Conservation (phyloP, 2,113 vertebrate genomes). For the Ariopsis seemanni region DNA sequence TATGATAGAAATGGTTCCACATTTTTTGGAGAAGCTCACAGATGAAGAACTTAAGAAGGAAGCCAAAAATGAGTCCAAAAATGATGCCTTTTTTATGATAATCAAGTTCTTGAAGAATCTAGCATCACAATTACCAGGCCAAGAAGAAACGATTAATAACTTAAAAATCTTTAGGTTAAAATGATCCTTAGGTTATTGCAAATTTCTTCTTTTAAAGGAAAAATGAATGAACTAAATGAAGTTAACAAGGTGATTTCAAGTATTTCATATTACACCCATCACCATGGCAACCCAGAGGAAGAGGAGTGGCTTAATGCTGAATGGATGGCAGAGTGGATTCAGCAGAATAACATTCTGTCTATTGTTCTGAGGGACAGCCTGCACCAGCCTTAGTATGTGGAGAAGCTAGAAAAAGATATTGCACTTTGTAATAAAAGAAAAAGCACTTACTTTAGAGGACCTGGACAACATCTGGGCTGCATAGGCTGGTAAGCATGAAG, state of each 20-base stretch:
- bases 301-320: conserved; percentile 99
- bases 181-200: conserved; percentile 99
- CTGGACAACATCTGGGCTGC: conserved; percentile 99
- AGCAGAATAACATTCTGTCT: conserved; percentile 98
- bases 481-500: conserved; percentile 99
- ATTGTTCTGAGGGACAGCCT: conserved; percentile 97
- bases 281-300: conserved; percentile 95
- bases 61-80: conserved; percentile 99
- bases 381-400: conserved; percentile 99
- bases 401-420: conserved; percentile 98
- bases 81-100: conserved; percentile 99
- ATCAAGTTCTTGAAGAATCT: conserved; percentile 99
- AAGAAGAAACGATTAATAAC: conserved; percentile 99
- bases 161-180: conserved; percentile 99
- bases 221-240: conserved; percentile 99
- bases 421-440: conserved; percentile 98
- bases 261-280: conserved; percentile 97
- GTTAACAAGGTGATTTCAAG: conserved; percentile 99
- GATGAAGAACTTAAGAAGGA: conserved; percentile 99
- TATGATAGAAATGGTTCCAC: conserved; percentile 99
- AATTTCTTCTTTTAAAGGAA: conserved; percentile 99
- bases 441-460: conserved; percentile 96
- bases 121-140: conserved; percentile 96
- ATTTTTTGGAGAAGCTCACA: conserved; percentile 99
- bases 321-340: conserved; percentile 99